A percentile compares a stretch with the other conserved stretches of the same genome.
These are phyloP conservation scores for Tetragonula clypearis DNA, from an alignment of 1,140 invertebrate species.

Conservation along the genomic window DNA sequence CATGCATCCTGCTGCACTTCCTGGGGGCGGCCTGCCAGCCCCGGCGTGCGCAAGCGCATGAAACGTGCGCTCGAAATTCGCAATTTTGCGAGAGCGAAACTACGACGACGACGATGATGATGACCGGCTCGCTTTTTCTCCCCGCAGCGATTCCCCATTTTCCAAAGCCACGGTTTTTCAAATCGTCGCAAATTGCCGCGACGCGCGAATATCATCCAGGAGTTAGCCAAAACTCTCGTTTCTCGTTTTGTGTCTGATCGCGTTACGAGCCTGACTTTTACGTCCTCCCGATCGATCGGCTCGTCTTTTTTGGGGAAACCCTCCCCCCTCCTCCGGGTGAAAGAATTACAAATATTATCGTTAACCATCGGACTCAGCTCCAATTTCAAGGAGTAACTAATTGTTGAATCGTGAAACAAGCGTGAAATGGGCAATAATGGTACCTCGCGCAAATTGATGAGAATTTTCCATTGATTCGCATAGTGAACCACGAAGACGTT, in stretches of 20 bases:
- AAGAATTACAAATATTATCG: no score
- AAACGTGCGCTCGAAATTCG: slow-evolving; percentile 17
- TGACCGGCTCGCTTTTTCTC: not conserved
- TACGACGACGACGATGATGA: no score
- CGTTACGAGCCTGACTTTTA: not conserved
- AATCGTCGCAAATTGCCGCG: not conserved
- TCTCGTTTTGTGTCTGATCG: not conserved
- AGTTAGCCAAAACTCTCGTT: not conserved
- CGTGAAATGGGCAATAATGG: no score
- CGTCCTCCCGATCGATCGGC: not conserved
- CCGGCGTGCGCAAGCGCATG: slow-evolving; percentile 18
- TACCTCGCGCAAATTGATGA: no score
- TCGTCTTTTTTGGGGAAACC: no score
- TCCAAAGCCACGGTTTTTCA: not conserved
- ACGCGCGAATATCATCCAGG: not conserved
- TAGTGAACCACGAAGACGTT: no score
- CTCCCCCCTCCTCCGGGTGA: no score
- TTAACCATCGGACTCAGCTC: no score
- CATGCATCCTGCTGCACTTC: slow-evolving; percentile 46
- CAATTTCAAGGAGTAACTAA: no score
- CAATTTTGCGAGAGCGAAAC: slow-evolving; percentile 3
- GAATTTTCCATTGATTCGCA: no score
- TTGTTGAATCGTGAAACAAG: no score
- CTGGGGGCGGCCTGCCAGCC: slow-evolving; percentile 27
- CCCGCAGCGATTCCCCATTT: slow-evolving; percentile 21